phyloP scores from a whole-genome alignment of 2,797 vertebrate genomes.

The Centropyge bicolor region DNA sequence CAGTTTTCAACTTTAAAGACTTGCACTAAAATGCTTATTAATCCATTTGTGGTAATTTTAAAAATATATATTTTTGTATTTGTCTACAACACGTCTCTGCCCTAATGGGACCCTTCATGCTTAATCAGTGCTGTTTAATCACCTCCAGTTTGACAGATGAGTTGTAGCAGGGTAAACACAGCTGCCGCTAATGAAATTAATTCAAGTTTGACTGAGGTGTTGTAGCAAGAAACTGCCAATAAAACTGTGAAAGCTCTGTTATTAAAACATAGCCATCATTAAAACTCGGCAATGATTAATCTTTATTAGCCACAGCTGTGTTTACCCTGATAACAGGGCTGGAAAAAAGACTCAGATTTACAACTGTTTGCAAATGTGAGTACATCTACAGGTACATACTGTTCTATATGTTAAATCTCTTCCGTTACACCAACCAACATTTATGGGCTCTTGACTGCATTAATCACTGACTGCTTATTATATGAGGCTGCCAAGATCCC shows the following conservation, averaged over 20 bases:
- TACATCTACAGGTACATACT: not conserved
- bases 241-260: not conserved
- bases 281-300: not conserved
- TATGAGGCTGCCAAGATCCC: not conserved
- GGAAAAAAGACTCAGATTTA: not conserved
- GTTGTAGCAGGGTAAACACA: slow-evolving; percentile 1
- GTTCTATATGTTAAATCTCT: not conserved
- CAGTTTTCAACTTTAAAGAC: too few relatives aligned
- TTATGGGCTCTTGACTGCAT: not conserved
- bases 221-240: not conserved
- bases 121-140: not conserved
- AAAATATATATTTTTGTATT: too few relatives aligned
- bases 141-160: not conserved
- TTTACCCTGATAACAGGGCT: slow-evolving; percentile 33
- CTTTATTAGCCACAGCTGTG: slow-evolving; percentile 21
- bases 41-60: too few relatives aligned
- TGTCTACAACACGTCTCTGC: not conserved
- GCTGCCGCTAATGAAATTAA: slow-evolving; percentile 4
- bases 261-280: not conserved
- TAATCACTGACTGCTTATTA: not conserved
- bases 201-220: not conserved
- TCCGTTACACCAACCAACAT: not conserved
- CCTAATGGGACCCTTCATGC: not conserved
- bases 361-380: not conserved
- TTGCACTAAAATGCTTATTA: too few relatives aligned